Conservation (phyloP, 1,140 invertebrate genomes). For the Bombus terrestris region DNA sequence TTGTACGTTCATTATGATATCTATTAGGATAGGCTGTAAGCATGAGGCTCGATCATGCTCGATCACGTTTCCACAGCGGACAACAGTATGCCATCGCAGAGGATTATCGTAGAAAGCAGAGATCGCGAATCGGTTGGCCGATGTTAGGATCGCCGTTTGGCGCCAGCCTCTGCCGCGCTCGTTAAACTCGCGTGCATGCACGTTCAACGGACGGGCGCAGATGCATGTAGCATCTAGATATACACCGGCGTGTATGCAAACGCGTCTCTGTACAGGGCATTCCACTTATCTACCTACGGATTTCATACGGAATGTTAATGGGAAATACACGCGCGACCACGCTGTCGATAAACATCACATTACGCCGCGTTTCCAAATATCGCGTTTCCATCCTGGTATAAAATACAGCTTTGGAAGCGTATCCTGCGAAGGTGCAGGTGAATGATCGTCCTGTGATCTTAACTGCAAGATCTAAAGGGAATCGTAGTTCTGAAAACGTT, state of each 20-base stretch:
- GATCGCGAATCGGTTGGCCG: conserved; percentile 4
- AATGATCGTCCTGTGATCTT: not conserved
- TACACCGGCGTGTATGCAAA: conserved; percentile 20
- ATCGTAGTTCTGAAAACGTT: not conserved
- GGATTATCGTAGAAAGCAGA: too few species aligned
- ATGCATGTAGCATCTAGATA: conserved; percentile 31
- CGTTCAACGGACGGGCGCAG: conserved; percentile 2
- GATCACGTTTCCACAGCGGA: not conserved
- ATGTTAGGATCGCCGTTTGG: conserved; percentile 5
- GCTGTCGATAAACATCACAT: not conserved
- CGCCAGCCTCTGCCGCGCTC: conserved; percentile 22
- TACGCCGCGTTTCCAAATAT: not conserved
- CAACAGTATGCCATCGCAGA: not conserved
- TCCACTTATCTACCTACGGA: conserved; percentile 34
- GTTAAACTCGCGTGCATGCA: conserved; percentile 39
- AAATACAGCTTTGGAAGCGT: not conserved
- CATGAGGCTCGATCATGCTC: conserved; percentile 5
- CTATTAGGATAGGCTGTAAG: not conserved
- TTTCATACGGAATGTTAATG: conserved; percentile 30
- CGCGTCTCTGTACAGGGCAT: conserved; percentile 14
- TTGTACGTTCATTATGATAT: conserved; percentile 6
- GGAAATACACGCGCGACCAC: not conserved
- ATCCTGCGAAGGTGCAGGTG: not conserved
- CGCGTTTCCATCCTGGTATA: not conserved
- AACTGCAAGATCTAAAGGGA: not conserved